Percentiles rank a stretch among this genome's conserved stretches.
Conservation (phyloP, 2,113 vertebrate species). For the Brachionichthys hirsutus region DNA sequence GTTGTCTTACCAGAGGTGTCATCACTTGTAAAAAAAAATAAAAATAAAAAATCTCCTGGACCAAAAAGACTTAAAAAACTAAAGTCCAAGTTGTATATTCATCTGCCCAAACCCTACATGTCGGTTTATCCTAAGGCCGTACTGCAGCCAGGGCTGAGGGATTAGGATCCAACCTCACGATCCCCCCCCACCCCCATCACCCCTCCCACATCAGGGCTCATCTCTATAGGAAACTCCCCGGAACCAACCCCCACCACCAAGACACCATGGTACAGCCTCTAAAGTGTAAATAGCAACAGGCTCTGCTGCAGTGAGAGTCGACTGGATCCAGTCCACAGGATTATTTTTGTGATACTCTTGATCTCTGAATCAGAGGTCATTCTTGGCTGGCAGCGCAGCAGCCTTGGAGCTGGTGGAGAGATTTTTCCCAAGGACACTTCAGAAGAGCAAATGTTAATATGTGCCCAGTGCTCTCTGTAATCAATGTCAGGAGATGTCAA, state of each 20-base stretch:
- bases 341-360: conserved; percentile 11
- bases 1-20: conserved; percentile 74
- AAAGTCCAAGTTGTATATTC: conserved; percentile 60
- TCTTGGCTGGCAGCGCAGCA: conserved; percentile 10
- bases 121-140: conserved; percentile 71
- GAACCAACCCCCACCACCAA: conserved; percentile 38
- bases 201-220: conserved; percentile 69
- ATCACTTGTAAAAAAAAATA: conserved; percentile 54
- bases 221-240: conserved; percentile 58
- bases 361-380: conserved; percentile 39
- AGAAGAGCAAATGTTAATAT: conserved; percentile 13
- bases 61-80: conserved; percentile 17
- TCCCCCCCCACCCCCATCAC: conserved; percentile 61
- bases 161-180: conserved; percentile 83
- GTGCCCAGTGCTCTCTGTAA: background rate
- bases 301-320: conserved; percentile 19
- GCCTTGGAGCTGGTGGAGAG: background rate
- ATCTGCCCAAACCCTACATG: conserved; percentile 62
- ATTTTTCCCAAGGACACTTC: conserved; percentile 22
- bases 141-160: conserved; percentile 74
- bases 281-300: conserved; percentile 57
- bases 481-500: conserved; percentile 16
- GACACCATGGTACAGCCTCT: conserved; percentile 69
- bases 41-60: conserved; percentile 1
- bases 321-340: conserved; percentile 10